Evolutionary conservation across 2,113 vertebrate genomes (phyloP).

Genomic region (Murina feae): DNA sequence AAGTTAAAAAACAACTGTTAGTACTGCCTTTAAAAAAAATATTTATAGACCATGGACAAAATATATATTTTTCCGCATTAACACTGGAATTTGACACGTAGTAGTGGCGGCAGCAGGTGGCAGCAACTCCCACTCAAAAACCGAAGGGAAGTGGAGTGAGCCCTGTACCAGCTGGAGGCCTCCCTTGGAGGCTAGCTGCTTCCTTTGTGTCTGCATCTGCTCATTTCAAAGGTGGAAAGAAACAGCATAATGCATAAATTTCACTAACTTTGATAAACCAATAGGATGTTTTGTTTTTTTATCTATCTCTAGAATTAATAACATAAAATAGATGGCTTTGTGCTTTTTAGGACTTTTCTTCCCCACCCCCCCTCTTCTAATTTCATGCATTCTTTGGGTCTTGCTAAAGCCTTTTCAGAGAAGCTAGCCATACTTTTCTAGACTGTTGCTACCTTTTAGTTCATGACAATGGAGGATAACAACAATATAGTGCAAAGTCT

Average conservation of each 20-base stretch:
- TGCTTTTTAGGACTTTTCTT: neutral
- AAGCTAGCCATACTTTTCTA: neutral
- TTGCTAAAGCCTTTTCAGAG: neutral
- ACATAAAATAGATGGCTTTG: neutral
- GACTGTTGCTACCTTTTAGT: neutral
- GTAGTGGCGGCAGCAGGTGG: conserved; percentile 61
- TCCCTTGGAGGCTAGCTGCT: neutral
- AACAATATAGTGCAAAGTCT: neutral
- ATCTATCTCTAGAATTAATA: neutral
- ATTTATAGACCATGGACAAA: neutral
- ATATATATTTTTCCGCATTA: neutral
- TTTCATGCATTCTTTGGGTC: neutral
- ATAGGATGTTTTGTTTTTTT: too few relatives aligned
- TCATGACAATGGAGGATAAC: neutral
- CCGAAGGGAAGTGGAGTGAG: neutral
- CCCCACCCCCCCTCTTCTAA: neutral
- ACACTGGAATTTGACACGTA: neutral
- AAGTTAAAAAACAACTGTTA: neutral
- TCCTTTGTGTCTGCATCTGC: neutral
- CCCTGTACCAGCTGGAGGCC: neutral
- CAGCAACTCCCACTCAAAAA: conserved; percentile 68
- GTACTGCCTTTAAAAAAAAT: neutral
- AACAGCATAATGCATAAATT: neutral
- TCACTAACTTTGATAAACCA: neutral
- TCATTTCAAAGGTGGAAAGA: neutral